A percentile compares a stretch with the other conserved stretches of the same genome.
Conservation (phyloP, 2,888 invertebrate genomes). For the Sinotaia quadrata region DNA sequence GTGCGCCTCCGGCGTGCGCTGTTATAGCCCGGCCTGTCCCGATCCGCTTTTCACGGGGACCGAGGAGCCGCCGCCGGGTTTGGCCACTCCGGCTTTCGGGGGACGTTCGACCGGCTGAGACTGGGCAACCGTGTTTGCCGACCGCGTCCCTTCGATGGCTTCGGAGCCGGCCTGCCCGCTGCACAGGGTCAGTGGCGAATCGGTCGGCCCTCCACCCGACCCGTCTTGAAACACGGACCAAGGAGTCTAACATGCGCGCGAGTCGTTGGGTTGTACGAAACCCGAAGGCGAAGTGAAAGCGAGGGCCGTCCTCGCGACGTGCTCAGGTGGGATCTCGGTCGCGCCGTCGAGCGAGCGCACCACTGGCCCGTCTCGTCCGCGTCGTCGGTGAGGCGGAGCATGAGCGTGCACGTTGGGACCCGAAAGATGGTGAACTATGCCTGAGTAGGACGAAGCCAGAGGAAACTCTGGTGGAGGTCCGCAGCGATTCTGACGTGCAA, state of each 20-base stretch:
- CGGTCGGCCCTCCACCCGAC: conserved; percentile 73
- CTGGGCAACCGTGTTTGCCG: conserved; percentile 19
- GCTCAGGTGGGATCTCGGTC: conserved; percentile 44
- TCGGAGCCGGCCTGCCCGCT: conserved; percentile 5
- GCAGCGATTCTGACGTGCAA: conserved; percentile 19
- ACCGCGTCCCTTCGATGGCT: neutral
- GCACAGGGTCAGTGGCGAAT: conserved; percentile 32
- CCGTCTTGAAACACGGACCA: conserved; percentile 86
- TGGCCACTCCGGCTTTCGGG: conserved; percentile 5
- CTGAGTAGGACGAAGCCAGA: conserved; percentile 25
- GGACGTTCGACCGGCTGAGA: conserved; percentile 9
- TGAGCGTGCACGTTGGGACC: conserved; percentile 20
- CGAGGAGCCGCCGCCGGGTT: conserved; percentile 7
- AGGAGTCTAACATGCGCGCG: conserved; percentile 82
- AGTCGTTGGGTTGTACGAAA: conserved; percentile 78
- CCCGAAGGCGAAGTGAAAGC: conserved; percentile 81
- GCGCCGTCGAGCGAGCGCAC: conserved; percentile 31
- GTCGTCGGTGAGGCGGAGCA: conserved; percentile 21
- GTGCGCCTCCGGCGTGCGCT: neutral
- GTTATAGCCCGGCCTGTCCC: conserved; percentile 11
- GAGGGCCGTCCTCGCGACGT: conserved; percentile 73
- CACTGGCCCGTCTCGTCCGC: conserved; percentile 17
- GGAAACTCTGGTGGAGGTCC: conserved; percentile 26
- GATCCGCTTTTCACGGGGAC: conserved; percentile 9
- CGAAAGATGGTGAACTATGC: conserved; percentile 21